A percentile compares a stretch with the other conserved stretches of the same genome.
Conservation (phyloP, 2,113 vertebrate genomes). For the Rutilus rutilus region DNA sequence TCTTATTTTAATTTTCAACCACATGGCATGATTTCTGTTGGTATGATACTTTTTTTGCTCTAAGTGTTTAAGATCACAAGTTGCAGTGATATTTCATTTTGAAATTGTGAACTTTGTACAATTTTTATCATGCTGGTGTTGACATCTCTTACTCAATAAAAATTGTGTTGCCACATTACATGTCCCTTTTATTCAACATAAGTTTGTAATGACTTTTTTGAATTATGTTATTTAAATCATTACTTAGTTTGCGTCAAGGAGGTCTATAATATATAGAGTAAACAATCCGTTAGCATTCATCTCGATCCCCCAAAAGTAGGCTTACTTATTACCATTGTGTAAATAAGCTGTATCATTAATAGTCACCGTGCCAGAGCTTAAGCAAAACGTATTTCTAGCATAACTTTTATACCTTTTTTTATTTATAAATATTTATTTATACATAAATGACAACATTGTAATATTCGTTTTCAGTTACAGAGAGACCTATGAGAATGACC, state of each 20-base stretch:
- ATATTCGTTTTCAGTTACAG: no score
- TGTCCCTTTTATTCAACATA: not conserved
- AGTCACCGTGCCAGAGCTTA: no score
- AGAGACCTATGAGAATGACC: not conserved
- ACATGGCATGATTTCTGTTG: constrained; percentile 97
- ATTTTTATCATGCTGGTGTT: constrained; percentile 99
- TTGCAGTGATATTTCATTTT: constrained; percentile 98
- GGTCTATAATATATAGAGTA: not conserved
- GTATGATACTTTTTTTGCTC: constrained; percentile 89
- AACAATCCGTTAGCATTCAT: not conserved
- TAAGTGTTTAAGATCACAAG: constrained; percentile 97
- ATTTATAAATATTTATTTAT: no score
- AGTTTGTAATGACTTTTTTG: not conserved
- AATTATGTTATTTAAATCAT: not conserved
- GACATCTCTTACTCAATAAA: constrained; percentile 99
- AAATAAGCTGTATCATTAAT: not conserved
- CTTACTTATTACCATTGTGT: not conserved
- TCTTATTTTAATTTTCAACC: constrained; percentile 87
- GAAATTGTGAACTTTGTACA: constrained; percentile 99
- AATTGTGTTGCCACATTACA: constrained; percentile 85
- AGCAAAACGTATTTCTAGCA: no score
- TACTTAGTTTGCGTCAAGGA: not conserved
- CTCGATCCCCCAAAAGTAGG: not conserved
- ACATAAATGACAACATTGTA: not conserved
- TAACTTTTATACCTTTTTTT: no score